These are phyloP conservation scores for Hypanus sabinus DNA, from an alignment of 2,113 vertebrate species.

Conservation along the genomic window DNA sequence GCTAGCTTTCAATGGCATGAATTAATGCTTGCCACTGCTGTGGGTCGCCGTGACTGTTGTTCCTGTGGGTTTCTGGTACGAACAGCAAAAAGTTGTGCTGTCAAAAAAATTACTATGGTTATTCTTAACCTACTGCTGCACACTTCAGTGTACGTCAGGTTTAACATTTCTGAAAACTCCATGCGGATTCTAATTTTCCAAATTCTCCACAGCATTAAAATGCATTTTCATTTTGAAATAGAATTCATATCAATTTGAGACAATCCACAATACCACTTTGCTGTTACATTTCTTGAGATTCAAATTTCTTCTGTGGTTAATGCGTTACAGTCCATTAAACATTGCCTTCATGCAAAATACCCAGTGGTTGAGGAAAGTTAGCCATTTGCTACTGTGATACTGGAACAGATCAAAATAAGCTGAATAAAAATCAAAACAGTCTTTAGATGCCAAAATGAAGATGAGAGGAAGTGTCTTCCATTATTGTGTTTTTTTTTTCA, in stretches of 20 bases:
- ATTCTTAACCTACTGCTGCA: neutral
- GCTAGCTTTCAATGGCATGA: neutral
- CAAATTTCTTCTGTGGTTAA: neutral
- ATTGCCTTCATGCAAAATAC: neutral
- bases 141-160: neutral
- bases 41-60: neutral
- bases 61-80: neutral
- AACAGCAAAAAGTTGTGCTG: conserved; percentile 3
- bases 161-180: neutral
- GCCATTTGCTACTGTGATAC: neutral
- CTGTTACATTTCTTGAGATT: neutral
- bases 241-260: neutral
- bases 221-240: neutral
- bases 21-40: neutral
- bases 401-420: neutral
- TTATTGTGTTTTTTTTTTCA: neutral
- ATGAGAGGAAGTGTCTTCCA: neutral
- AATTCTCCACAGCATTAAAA: neutral
- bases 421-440: neutral
- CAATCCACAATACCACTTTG: neutral
- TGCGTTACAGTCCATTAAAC: too few species aligned
- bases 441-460: neutral
- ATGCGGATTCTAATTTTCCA: neutral
- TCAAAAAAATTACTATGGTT: neutral
- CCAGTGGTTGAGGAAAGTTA: neutral